phyloP scores from a whole-genome alignment of 2,888 invertebrate species.

The Mythimna albipuncta region DNA sequence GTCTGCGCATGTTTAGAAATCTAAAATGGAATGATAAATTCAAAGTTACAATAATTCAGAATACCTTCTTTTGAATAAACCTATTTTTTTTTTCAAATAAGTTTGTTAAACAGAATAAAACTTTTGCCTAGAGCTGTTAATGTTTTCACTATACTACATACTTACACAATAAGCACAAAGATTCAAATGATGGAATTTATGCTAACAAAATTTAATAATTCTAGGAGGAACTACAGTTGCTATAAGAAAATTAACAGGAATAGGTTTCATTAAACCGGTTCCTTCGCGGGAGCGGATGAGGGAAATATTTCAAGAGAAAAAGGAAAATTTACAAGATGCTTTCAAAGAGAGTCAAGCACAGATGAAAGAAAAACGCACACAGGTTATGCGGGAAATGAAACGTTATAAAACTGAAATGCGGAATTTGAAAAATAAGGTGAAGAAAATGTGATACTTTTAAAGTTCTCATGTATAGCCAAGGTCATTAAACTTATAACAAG shows the following conservation, averaged over 20 bases:
- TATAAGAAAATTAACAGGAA: slow-evolving; percentile 94
- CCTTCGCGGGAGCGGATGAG: slow-evolving; percentile 92
- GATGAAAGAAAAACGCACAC: slow-evolving; percentile 83
- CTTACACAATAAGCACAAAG: neutral
- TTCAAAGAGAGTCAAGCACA: slow-evolving; percentile 90
- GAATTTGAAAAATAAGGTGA: slow-evolving; percentile 86
- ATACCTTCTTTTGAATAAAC: neutral
- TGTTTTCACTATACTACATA: neutral
- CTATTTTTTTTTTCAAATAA: neutral
- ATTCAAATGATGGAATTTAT: neutral
- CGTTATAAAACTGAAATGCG: slow-evolving; percentile 88
- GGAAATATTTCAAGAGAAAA: slow-evolving; percentile 91
- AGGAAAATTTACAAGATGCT: slow-evolving; percentile 91
- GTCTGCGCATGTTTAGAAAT: no score
- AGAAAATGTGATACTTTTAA: slow-evolving; percentile 77
- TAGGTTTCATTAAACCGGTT: slow-evolving; percentile 96
- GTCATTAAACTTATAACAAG: neutral
- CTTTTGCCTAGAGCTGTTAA: neutral
- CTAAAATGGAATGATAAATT: neutral
- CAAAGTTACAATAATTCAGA: neutral
- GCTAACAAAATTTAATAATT: slow-evolving; percentile 52
- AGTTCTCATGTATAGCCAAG: neutral
- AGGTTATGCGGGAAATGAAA: slow-evolving; percentile 89
- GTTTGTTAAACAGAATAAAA: neutral
- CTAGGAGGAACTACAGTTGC: slow-evolving; percentile 96